Evolutionary conservation across 2,888 invertebrate species (phyloP), one percentile per base, ranked within the genome.

Genomic region (Drosophila putrida): DNA sequence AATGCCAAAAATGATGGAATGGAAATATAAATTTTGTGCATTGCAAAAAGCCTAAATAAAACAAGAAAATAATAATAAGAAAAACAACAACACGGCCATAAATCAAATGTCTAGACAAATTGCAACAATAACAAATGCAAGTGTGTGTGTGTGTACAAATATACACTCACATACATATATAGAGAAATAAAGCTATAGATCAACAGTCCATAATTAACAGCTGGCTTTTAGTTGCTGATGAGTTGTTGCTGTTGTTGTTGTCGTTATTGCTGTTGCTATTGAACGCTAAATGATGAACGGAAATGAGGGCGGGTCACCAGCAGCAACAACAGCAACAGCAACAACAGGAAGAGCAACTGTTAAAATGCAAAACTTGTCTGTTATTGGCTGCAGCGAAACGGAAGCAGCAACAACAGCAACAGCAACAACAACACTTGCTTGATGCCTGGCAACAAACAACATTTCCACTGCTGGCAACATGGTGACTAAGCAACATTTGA

Each of bases 21-120:
- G 46, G 46, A 71, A 76, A 60, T 70, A 75, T 49, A 33, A 61
- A 46, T 41, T 10, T 41, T 20, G 41, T 20, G 41, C 20, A 10
- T 5, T 41, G 41, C 41, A 41, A 41, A 41, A 39, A 39, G 3
- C 15, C 39, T 9, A 15, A 41, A 31, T 31, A 31, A 31, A 35
- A 44, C 10, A 13, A 11, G 20, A 47, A 47, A 57, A 51, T 8
- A 20, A 39, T 6, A 58, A 71, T 6, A 53, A 15, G 3, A 20
- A 39, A 6, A 39, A 15, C 27, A 66, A 53, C 44, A 71, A 64
- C 57, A 65, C 62, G 67, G 60, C 36, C 65, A 84, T 82, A 75
- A 85, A 87, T 82, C 78, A 81, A 78, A 43, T 50, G 88, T 88
- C 80, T 85, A 82, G 88, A 85, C 88, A 76, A 75, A 73, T 79